Conservation (phyloP, 1,140 invertebrate species). For the Zaprionus ghesquierei region DNA sequence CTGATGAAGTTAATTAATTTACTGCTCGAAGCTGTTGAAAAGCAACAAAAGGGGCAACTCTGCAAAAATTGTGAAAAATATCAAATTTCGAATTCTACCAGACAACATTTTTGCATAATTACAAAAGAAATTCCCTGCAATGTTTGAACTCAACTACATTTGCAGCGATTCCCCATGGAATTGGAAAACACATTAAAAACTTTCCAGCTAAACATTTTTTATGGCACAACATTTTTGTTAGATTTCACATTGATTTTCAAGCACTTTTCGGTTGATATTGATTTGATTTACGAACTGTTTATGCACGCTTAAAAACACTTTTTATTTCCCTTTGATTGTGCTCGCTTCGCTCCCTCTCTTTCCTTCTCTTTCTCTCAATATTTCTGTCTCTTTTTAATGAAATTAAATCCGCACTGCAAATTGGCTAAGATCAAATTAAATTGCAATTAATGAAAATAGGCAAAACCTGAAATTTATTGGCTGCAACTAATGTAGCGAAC, state of each 20-base stretch:
- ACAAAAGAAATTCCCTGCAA: no score
- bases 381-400: neutral
- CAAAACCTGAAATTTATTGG: neutral
- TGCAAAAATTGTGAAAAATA: no score
- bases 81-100: no score
- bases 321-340: neutral
- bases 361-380: neutral
- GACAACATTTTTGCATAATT: no score
- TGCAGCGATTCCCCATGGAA: no score
- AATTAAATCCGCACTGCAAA: neutral
- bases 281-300: constrained; percentile 1
- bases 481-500: no score
- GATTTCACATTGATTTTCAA: neutral
- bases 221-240: no score
- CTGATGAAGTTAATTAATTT: no score
- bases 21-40: no score
- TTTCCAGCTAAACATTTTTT: no score
- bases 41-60: no score
- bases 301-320: neutral
- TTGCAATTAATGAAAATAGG: neutral
- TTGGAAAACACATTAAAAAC: neutral
- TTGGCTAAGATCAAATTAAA: neutral
- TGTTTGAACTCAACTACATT: no score
- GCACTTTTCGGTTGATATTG: neutral
- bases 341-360: neutral